These are phyloP conservation scores for Mus minutoides DNA, from an alignment of 2,797 vertebrate genomes.

Conservation along the genomic window DNA sequence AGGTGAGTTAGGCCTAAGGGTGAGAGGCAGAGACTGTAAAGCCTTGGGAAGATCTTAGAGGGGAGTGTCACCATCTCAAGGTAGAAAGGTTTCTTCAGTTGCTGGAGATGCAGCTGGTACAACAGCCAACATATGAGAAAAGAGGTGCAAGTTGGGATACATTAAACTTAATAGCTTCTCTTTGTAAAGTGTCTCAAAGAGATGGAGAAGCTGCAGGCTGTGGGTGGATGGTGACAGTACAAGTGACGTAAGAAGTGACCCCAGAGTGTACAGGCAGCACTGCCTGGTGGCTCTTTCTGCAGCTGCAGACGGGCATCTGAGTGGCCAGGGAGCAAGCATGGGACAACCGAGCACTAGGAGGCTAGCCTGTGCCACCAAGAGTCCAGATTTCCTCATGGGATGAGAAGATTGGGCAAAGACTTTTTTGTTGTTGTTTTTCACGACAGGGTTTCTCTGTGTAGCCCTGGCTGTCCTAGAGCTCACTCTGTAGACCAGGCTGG, in stretches of 20 bases:
- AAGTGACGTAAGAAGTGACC: neutral
- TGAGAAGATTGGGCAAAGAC: neutral
- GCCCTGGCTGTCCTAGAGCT: too few species aligned
- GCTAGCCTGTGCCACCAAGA: neutral
- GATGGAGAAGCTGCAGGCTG: neutral
- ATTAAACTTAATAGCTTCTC: neutral
- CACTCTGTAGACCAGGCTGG: too few species aligned
- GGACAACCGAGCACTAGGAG: neutral
- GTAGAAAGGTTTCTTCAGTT: neutral
- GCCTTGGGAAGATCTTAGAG: neutral
- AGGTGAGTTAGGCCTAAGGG: neutral
- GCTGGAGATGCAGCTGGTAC: neutral
- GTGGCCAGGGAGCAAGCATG: neutral
- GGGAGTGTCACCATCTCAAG: neutral
- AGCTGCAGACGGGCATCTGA: neutral
- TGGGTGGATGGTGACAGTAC: neutral
- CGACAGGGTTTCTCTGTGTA: too few species aligned
- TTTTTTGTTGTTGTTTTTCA: too few species aligned
- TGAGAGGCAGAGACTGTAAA: neutral
- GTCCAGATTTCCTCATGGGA: neutral
- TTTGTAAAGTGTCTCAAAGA: neutral
- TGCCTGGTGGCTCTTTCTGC: neutral
- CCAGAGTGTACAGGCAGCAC: too few species aligned
- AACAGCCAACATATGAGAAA: neutral
- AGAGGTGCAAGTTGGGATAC: neutral